Evolutionary conservation across 2,113 vertebrate genomes (phyloP).

Genomic region (Rhinoderma darwinii): DNA sequence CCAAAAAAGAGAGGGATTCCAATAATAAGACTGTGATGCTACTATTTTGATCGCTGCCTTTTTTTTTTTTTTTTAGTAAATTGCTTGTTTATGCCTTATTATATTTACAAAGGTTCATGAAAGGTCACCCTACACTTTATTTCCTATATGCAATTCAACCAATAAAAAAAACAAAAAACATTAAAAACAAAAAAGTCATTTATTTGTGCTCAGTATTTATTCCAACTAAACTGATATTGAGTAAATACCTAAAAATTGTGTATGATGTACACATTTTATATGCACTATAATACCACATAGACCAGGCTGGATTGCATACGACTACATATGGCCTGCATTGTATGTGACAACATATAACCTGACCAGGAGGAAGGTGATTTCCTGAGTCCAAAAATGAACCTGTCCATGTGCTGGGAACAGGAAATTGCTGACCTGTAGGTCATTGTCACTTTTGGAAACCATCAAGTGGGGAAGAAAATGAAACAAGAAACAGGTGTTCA

Average conservation of each 20-base stretch:
- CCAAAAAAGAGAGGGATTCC: too few relatives aligned
- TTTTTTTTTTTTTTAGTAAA: too few relatives aligned
- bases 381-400: slow-evolving; percentile 47
- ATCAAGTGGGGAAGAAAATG: slow-evolving; percentile 36
- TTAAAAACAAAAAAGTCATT: not conserved
- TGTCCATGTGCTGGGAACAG: slow-evolving; percentile 46
- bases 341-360: slow-evolving; percentile 23
- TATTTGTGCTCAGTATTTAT: not conserved
- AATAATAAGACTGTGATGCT: too few relatives aligned
- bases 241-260: not conserved
- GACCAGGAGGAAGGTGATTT: slow-evolving; percentile 36
- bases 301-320: too few relatives aligned
- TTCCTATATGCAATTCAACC: not conserved
- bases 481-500: slow-evolving; percentile 52
- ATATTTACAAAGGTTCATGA: too few relatives aligned
- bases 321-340: slow-evolving; percentile 34
- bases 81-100: too few relatives aligned
- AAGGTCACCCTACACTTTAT: not conserved
- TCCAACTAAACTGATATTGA: not conserved
- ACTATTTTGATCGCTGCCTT: too few relatives aligned
- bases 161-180: not conserved
- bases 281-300: not conserved
- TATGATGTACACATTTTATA: not conserved
- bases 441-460: slow-evolving; percentile 56
- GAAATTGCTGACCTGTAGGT: slow-evolving; percentile 55